Conservation (phyloP, 2,797 vertebrate species). For the Intellagama lesueurii region DNA sequence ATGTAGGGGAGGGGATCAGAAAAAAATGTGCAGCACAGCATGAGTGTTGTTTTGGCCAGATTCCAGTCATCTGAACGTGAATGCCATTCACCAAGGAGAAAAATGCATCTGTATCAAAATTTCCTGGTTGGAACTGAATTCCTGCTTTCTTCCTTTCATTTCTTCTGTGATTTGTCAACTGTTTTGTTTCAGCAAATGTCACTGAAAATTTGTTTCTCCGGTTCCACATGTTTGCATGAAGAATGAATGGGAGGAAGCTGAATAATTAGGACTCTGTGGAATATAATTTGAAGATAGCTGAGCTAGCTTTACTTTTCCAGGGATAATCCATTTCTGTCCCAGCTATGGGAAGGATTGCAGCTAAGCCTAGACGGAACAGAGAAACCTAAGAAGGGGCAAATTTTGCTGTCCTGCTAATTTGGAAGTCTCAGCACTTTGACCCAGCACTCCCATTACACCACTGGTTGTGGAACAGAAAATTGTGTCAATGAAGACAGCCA, state of each 20-base stretch:
- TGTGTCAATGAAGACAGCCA: neutral
- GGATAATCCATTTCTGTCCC: no score
- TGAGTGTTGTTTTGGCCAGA: neutral
- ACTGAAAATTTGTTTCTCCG: constrained; percentile 12
- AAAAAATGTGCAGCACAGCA: constrained; percentile 9
- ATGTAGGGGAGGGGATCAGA: constrained; percentile 36
- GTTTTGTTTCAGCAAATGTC: neutral
- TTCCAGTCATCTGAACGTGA: constrained; percentile 14
- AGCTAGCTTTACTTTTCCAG: neutral
- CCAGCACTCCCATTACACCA: no score
- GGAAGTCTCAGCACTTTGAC: no score
- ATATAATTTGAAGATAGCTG: neutral
- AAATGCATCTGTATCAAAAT: neutral
- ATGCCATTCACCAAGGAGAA: neutral
- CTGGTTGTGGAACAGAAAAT: neutral
- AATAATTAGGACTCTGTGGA: neutral
- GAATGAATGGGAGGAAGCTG: neutral
- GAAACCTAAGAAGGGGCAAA: no score
- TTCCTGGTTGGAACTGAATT: neutral
- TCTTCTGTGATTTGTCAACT: constrained; percentile 28
- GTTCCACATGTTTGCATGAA: neutral
- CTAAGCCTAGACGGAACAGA: no score
- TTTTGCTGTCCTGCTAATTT: no score
- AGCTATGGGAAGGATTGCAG: no score
- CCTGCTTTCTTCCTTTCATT: neutral